Conservation (phyloP, 2,888 invertebrate genomes). For the Rosalia funebris region DNA sequence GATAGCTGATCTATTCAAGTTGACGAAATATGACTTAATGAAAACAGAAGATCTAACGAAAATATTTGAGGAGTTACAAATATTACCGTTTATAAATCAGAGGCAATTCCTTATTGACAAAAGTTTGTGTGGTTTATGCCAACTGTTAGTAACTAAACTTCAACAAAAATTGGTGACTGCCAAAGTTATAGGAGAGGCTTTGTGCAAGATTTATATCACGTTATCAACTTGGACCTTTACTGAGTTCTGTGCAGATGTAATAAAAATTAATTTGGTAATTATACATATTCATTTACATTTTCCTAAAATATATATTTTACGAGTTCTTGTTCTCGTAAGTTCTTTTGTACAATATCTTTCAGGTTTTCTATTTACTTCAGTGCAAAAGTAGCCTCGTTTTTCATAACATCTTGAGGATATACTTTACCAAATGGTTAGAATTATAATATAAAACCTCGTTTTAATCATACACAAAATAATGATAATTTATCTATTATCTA, state of each 20-base stretch:
- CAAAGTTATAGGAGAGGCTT: constrained; percentile 32
- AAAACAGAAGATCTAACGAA: not conserved
- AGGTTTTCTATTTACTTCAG: too few relatives aligned
- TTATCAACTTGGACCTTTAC: constrained; percentile 39
- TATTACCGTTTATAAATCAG: not conserved
- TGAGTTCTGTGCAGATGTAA: constrained; percentile 40
- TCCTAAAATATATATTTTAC: too few relatives aligned
- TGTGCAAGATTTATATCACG: constrained; percentile 43
- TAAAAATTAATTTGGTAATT: constrained; percentile 42
- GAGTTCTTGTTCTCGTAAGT: too few relatives aligned
- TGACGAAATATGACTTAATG: constrained; percentile 1
- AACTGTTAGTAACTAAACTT: constrained; percentile 36
- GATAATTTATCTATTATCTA: too few relatives aligned
- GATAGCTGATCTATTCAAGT: constrained; percentile 10
- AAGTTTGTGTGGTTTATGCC: constrained; percentile 37
- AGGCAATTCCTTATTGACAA: constrained; percentile 4
- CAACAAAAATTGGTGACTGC: constrained; percentile 29
- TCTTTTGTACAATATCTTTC: too few relatives aligned
- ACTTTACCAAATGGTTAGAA: too few relatives aligned
- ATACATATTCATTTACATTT: not conserved
- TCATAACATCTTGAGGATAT: too few relatives aligned
- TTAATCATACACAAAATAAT: too few relatives aligned
- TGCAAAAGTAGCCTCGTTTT: too few relatives aligned
- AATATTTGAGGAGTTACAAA: constrained; percentile 12
- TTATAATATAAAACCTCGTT: too few relatives aligned